Evolutionary conservation across 1,140 invertebrate species (phyloP), one percentile per base, ranked within the genome.

Genomic region (Drosophila ananassae): DNA sequence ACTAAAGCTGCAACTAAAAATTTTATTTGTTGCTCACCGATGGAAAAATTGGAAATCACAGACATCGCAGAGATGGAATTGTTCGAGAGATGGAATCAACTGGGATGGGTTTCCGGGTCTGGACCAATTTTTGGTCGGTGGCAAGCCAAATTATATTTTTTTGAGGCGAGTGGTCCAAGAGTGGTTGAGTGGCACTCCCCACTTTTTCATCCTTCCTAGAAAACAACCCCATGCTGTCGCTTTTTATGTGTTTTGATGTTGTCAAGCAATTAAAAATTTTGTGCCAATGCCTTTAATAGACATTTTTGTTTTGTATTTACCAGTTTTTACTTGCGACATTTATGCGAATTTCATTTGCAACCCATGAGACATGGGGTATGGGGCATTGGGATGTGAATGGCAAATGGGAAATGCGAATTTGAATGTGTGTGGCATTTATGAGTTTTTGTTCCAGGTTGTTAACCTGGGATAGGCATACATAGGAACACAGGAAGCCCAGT

Each of bases 211-310:
- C 41, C 41, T 64, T 32, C 22, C n/a, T 28, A 22, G 8, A 12
- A 12, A 37, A 32, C 21, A 47, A 32, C n/a, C 22, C 22, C 34
- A 25, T 25, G 50, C 25, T 10, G 28, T 48, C 37, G 34, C 56
- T 59, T 62, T 83, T 61, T 74, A 60, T 66, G 60, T 81, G 73
- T 79, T 85, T 67, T 68, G 64, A 81, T 81, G 74, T 76, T 85
- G 81, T 82, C 73, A 74, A 87, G 82, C 81, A 85, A 85, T 85
- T 85, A 84, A 87, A 76, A 81, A 85, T 87, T 37, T 71, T 79
- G 73, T 87, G 52, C 63, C 66, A 84, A 79, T 83, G 61, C 58
- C 82, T 72, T 74, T 81, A 87, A 81, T 87, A 71, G 73, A 67
- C 79, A 74, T 84, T 83, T 76, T 50, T 73, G 69, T 73, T 73